A percentile compares a stretch with the other conserved stretches of the same genome.
Evolutionary conservation across 2,888 invertebrate species (phyloP).

Genomic region (Melanophora roralis): DNA sequence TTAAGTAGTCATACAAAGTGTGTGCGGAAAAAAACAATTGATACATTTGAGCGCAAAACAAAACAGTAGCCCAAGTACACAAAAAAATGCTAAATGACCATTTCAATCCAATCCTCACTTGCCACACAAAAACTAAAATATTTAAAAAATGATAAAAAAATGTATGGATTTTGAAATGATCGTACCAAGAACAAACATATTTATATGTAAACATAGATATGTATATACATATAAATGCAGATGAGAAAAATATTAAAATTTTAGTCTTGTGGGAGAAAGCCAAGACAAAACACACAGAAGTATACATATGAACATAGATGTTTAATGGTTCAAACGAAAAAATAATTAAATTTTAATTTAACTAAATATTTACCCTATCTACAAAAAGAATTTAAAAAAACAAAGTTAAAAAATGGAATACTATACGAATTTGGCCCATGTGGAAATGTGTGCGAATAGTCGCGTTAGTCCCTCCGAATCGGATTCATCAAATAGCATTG

Average conservation of each 20-base stretch:
- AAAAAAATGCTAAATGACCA: conserved; percentile 37
- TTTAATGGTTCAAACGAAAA: conserved; percentile 11
- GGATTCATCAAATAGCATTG: conserved; percentile 72
- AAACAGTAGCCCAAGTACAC: conserved; percentile 51
- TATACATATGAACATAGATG: neutral
- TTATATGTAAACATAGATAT: no score
- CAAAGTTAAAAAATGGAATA: conserved; percentile 63
- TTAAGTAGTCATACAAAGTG: conserved; percentile 37
- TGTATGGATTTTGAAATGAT: conserved; percentile 5
- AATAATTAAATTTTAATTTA: conserved; percentile 13
- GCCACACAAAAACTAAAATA: conserved; percentile 24
- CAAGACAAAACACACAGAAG: conserved; percentile 41
- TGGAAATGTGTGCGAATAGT: conserved; percentile 54
- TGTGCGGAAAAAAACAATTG: conserved; percentile 40
- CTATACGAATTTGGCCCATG: conserved; percentile 58
- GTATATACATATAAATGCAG: conserved; percentile 59
- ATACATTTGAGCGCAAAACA: conserved; percentile 43
- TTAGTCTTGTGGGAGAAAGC: conserved; percentile 61
- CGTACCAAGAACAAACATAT: no score
- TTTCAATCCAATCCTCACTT: conserved; percentile 50
- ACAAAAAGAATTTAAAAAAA: conserved; percentile 3
- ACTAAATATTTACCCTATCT: conserved; percentile 4
- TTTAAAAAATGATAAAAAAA: conserved; percentile 41
- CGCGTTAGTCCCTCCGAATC: conserved; percentile 68
- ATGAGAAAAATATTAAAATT: conserved; percentile 46